Evolutionary conservation across 2,797 vertebrate genomes (phyloP).

Genomic region (Cryptoprocta ferox): DNA sequence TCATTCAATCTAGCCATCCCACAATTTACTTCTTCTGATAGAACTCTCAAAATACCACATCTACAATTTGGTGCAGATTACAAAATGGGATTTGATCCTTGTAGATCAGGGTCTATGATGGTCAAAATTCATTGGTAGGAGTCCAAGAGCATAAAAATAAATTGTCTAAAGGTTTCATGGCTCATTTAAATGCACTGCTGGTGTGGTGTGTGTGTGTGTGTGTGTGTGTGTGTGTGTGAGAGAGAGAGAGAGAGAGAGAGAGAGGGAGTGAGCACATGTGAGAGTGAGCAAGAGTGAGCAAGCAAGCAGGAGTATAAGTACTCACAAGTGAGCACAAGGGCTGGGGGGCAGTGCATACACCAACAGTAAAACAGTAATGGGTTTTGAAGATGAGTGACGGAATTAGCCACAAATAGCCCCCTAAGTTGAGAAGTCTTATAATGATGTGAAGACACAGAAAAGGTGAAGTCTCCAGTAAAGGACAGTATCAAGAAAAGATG

Average conservation of each 20-base stretch:
- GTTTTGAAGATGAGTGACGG: neutral
- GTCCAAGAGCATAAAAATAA: neutral
- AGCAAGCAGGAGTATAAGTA: neutral
- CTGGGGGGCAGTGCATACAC: neutral
- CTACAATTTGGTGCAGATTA: neutral
- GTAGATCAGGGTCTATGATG: neutral
- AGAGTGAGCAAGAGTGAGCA: neutral
- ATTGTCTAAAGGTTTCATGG: neutral
- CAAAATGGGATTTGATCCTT: neutral
- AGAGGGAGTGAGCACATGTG: too few relatives aligned
- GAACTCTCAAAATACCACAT: neutral
- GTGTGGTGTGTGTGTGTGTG: neutral
- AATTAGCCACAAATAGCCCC: neutral
- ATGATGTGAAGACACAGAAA: neutral
- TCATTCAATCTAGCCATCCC: neutral
- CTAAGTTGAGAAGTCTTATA: neutral
- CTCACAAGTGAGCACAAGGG: neutral
- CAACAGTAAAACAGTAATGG: neutral
- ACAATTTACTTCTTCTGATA: neutral
- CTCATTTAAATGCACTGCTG: neutral
- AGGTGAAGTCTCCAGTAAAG: neutral
- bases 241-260: neutral
- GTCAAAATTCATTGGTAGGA: neutral
- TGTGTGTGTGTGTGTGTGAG: neutral
- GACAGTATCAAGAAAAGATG: neutral